Conservation (phyloP, 2,888 invertebrate species). For the Drosophila recens region DNA sequence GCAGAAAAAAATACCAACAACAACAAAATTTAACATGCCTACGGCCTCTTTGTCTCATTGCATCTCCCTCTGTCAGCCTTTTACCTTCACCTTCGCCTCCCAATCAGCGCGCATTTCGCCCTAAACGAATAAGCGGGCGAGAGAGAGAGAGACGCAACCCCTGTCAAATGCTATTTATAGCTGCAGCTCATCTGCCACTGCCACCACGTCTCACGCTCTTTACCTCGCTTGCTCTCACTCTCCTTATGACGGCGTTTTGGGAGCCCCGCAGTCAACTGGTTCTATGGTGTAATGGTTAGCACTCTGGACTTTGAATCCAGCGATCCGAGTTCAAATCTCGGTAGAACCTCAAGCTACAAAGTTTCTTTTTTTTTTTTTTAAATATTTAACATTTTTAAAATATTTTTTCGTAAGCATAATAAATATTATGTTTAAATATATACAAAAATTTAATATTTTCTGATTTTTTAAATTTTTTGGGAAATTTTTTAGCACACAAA, state of each 20-base stretch:
- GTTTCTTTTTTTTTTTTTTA: neutral
- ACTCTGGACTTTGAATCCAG: conserved; percentile 85
- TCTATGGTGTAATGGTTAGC: conserved; percentile 85
- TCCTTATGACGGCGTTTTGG: conserved; percentile 4
- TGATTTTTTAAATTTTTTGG: too few species aligned
- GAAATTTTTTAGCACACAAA: too few species aligned
- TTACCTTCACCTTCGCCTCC: conserved; percentile 7
- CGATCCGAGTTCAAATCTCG: conserved; percentile 86
- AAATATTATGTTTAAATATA: neutral
- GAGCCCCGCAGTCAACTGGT: conserved; percentile 47
- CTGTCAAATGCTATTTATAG: conserved; percentile 40
- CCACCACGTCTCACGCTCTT: conserved; percentile 14
- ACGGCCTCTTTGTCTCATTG: neutral
- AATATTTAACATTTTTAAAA: neutral
- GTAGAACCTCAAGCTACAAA: conserved; percentile 78
- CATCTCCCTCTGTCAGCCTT: conserved; percentile 4
- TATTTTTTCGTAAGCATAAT: neutral
- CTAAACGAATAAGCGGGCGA: neutral
- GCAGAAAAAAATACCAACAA: neutral
- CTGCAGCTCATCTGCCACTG: conserved; percentile 15
- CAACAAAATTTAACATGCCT: conserved; percentile 11
- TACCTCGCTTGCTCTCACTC: neutral
- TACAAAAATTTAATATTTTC: neutral
- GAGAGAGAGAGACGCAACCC: conserved; percentile 30
- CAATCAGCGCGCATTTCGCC: conserved; percentile 11